These are phyloP conservation scores for Drosophila colorata DNA, from an alignment of 2,888 invertebrate genomes.

Conservation along the genomic window DNA sequence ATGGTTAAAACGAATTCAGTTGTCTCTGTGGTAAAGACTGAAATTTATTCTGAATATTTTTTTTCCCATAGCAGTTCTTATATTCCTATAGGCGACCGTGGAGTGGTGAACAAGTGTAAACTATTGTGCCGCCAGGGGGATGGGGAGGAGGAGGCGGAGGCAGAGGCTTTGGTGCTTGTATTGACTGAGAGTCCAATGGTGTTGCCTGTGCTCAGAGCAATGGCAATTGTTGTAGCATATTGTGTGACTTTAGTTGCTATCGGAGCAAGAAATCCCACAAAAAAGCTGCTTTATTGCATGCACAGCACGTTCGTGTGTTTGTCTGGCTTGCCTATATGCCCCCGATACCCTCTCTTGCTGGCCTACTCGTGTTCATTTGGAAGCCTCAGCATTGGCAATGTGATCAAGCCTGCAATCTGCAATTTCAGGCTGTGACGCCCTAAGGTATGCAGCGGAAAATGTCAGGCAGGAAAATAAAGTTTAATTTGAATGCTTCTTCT, in stretches of 20 bases:
- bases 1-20: constrained; percentile 32
- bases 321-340: constrained; percentile 51
- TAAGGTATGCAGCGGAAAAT: constrained; percentile 65
- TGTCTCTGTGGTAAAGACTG: constrained; percentile 19
- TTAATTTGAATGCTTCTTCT: constrained; percentile 78
- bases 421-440: constrained; percentile 78
- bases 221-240: constrained; percentile 77
- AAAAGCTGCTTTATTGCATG: constrained; percentile 79
- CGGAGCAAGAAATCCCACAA: constrained; percentile 70
- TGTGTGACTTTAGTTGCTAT: constrained; percentile 75
- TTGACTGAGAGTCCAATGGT: constrained; percentile 30
- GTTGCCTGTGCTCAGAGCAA: constrained; percentile 22
- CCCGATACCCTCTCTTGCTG: not conserved
- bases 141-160: not conserved
- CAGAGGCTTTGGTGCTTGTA: constrained; percentile 16
- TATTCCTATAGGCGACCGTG: constrained; percentile 9
- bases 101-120: constrained; percentile 37
- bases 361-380: constrained; percentile 64
- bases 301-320: constrained; percentile 77
- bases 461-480: constrained; percentile 72
- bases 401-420: constrained; percentile 81
- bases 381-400: constrained; percentile 69
- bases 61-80: constrained; percentile 3
- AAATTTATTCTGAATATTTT: constrained; percentile 1
- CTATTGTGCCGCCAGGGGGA: constrained; percentile 31